Conservation (phyloP, 1,140 invertebrate genomes). For the Polypedilum pembai region DNA sequence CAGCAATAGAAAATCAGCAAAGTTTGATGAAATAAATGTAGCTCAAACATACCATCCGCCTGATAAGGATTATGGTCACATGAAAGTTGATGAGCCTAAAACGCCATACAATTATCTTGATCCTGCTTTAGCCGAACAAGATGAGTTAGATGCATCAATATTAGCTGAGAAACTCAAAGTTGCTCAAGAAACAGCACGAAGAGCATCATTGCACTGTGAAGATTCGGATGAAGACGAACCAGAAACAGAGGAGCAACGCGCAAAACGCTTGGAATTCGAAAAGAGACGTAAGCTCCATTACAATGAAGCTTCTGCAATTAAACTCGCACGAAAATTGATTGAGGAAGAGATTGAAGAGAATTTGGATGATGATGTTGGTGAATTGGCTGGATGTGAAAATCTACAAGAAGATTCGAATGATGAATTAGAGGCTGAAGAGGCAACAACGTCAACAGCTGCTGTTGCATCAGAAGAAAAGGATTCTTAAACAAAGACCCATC, state of each 20-base stretch:
- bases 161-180: slow-evolving; percentile 61
- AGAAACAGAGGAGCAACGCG: slow-evolving; percentile 40
- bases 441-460: not conserved
- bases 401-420: not conserved
- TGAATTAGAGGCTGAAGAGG: not conserved
- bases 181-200: slow-evolving; percentile 21
- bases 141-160: slow-evolving; percentile 67
- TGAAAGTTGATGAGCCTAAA: slow-evolving; percentile 98
- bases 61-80: slow-evolving; percentile 98
- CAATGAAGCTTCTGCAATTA: slow-evolving; percentile 91
- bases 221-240: slow-evolving; percentile 28
- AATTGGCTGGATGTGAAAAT: not conserved
- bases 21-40: slow-evolving; percentile 99
- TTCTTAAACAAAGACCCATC: not conserved
- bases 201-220: slow-evolving; percentile 28
- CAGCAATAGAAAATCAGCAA: slow-evolving; percentile 66
- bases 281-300: slow-evolving; percentile 93
- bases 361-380: slow-evolving; percentile 49
- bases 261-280: slow-evolving; percentile 70
- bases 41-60: slow-evolving; percentile 94
- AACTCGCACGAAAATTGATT: slow-evolving; percentile 80
- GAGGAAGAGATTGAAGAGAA: slow-evolving; percentile 84
- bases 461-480: not conserved
- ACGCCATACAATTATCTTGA: slow-evolving; percentile 86
- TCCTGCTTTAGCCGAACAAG: slow-evolving; percentile 59